These are phyloP conservation scores for Brachionus asplanchnoidis DNA, from an alignment of 1,140 invertebrate species.

Conservation along the genomic window DNA sequence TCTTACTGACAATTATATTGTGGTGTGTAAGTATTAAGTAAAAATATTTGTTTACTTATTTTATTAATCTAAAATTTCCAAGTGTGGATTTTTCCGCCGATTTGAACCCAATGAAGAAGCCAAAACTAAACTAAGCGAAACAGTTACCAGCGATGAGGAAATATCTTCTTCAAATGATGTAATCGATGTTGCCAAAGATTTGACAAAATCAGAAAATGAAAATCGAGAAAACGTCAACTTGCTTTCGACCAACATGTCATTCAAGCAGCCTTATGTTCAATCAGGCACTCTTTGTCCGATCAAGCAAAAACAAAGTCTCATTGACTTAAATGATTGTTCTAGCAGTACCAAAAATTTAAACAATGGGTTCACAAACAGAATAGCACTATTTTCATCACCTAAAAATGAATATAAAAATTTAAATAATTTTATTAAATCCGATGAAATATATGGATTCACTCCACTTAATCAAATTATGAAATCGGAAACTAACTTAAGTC, in stretches of 20 bases:
- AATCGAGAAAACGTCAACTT: background rate
- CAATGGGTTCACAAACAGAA: background rate
- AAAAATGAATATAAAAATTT: background rate
- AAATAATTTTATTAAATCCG: background rate
- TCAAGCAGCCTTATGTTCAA: background rate
- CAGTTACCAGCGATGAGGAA: conserved; percentile 3
- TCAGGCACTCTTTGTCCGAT: background rate
- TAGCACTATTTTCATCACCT: background rate
- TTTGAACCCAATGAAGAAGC: conserved; percentile 3
- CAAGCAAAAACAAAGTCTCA: background rate
- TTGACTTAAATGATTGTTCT: background rate
- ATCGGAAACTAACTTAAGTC: background rate
- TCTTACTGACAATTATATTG: background rate
- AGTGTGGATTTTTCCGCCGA: conserved; percentile 14
- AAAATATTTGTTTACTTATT: background rate
- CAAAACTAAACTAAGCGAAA: conserved; percentile 8
- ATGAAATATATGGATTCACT: conserved; percentile 29
- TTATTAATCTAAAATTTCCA: background rate
- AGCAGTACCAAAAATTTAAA: background rate
- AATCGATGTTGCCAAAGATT: background rate
- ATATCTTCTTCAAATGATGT: conserved; percentile 15
- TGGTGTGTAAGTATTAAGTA: conserved; percentile 35
- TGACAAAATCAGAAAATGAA: conserved; percentile 19
- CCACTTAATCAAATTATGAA: background rate
- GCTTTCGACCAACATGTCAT: background rate